Evolutionary conservation across 1,140 invertebrate species (phyloP).

Genomic region (Rhagoletis zephyria): DNA sequence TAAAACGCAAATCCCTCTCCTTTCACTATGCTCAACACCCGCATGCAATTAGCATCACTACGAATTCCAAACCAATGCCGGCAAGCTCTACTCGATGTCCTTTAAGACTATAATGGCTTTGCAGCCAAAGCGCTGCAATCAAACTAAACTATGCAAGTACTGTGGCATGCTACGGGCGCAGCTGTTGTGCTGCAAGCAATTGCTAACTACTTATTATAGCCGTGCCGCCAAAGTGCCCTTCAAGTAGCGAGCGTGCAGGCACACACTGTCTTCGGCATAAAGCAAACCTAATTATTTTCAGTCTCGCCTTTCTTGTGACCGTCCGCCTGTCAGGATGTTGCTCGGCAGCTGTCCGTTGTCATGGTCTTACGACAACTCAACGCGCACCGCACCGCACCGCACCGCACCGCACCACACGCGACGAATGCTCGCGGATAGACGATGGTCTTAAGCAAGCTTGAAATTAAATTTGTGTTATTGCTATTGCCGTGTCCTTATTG

Average conservation of each 20-base stretch:
- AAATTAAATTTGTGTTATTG: conserved; percentile 43
- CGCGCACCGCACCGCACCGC: neutral
- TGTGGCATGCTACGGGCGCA: too few relatives aligned
- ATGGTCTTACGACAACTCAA: conserved; percentile 18
- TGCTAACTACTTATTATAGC: too few relatives aligned
- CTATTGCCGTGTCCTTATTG: neutral
- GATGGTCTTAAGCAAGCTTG: conserved; percentile 39
- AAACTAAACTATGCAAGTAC: too few relatives aligned
- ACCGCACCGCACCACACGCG: too few relatives aligned
- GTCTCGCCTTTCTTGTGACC: neutral
- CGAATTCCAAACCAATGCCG: too few relatives aligned
- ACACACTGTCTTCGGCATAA: conserved; percentile 18
- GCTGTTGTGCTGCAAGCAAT: too few relatives aligned
- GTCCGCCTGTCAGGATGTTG: conserved; percentile 33
- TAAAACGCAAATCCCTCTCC: too few relatives aligned
- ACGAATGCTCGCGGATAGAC: neutral
- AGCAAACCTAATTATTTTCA: conserved; percentile 47
- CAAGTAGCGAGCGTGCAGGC: neutral
- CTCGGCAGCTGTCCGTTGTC: conserved; percentile 40
- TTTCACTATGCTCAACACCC: too few relatives aligned
- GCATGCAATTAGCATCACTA: too few relatives aligned
- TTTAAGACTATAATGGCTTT: too few relatives aligned
- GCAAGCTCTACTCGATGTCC: too few relatives aligned
- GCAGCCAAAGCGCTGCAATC: too few relatives aligned
- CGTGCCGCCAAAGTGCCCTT: neutral